Percentiles rank a stretch among this genome's conserved stretches.
Evolutionary conservation across 2,797 vertebrate species (phyloP).

Genomic region (Argya squamiceps): DNA sequence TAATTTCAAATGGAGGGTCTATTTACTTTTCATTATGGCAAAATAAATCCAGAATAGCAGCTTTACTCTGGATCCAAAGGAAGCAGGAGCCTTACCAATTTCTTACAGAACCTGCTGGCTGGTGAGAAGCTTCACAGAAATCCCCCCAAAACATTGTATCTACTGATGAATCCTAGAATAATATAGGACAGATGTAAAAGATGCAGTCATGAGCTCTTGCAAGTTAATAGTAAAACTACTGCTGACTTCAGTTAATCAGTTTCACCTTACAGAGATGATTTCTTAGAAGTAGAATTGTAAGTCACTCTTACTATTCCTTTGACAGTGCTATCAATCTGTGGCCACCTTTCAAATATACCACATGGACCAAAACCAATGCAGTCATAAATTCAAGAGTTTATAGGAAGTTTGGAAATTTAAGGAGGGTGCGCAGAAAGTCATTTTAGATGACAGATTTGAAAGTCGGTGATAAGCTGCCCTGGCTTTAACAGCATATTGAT

Average conservation of each 20-base stretch:
- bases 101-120: not conserved
- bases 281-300: slow-evolving; percentile 19
- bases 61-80: not conserved
- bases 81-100: not conserved
- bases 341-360: not conserved
- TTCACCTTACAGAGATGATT: not conserved
- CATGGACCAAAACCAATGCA: not conserved
- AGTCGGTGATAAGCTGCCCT: slow-evolving; percentile 12
- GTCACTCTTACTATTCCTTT: not conserved
- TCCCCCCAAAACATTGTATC: not conserved
- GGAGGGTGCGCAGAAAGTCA: not conserved
- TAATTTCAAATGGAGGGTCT: slow-evolving; percentile 8
- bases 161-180: slow-evolving; percentile 29
- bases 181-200: not conserved
- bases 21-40: not conserved
- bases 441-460: slow-evolving; percentile 29
- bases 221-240: slow-evolving; percentile 4
- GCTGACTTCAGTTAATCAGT: not conserved
- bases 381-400: slow-evolving; percentile 47
- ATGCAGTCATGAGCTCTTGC: not conserved
- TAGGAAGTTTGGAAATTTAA: slow-evolving; percentile 42
- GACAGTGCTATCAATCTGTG: slow-evolving; percentile 13
- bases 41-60: not conserved
- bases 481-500: slow-evolving; percentile 43
- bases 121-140: slow-evolving; percentile 21